phyloP scores from a whole-genome alignment of 2,113 vertebrate genomes.

The Apteryx mantelli region DNA sequence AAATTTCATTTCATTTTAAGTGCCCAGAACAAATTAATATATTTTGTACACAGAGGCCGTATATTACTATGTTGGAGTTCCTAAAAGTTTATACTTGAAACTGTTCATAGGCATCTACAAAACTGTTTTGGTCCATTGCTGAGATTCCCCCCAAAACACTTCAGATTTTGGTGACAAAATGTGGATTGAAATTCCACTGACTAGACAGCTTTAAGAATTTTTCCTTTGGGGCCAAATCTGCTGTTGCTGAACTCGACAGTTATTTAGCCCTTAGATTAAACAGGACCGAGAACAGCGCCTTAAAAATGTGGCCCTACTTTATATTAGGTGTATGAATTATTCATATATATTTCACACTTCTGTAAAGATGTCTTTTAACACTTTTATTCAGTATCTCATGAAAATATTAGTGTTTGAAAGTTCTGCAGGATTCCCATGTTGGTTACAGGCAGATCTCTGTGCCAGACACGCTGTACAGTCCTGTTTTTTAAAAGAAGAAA shows the following conservation, averaged over 20 bases:
- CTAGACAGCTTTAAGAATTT: not conserved
- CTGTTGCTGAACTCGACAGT: not conserved
- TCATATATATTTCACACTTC: not conserved
- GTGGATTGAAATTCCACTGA: not conserved
- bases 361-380: not conserved
- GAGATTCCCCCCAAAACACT: not conserved
- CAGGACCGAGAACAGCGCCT: not conserved
- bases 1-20: not conserved
- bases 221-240: not conserved
- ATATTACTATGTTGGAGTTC: not conserved
- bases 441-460: not conserved
- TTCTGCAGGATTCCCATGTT: not conserved
- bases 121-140: fast-evolving
- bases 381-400: not conserved
- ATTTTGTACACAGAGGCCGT: not conserved
- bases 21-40: not conserved
- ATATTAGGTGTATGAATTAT: not conserved
- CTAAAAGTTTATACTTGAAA: not conserved
- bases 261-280: not conserved
- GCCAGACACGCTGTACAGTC: not conserved
- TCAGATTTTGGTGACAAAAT: not conserved
- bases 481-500: not conserved
- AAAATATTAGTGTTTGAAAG: not conserved
- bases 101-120: not conserved
- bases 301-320: not conserved